phyloP scores from a whole-genome alignment of 2,888 invertebrate genomes.

The Saturnia pavonia region DNA sequence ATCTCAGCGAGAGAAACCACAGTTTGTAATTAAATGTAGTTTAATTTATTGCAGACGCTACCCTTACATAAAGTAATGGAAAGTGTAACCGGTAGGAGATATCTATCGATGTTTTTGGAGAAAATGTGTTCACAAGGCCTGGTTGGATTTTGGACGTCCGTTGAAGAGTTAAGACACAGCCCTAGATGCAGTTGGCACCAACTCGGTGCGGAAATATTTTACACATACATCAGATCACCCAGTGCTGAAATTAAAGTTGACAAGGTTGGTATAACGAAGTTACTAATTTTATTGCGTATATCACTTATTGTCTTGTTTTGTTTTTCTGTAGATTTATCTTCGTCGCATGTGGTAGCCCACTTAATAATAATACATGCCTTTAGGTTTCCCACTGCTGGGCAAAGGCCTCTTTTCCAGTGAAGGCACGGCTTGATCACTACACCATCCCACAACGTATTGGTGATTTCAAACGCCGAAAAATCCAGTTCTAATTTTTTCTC shows the following conservation, averaged over 20 bases:
- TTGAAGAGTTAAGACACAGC: conserved; percentile 91
- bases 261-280: conserved; percentile 70
- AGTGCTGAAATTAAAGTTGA: conserved; percentile 92
- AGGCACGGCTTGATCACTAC: too few relatives aligned
- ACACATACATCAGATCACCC: conserved; percentile 91
- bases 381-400: too few relatives aligned
- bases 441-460: too few relatives aligned
- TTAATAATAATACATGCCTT: too few relatives aligned
- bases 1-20: not conserved
- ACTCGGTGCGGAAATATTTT: conserved; percentile 94
- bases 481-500: too few relatives aligned
- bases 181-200: conserved; percentile 91
- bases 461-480: too few relatives aligned
- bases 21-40: not conserved
- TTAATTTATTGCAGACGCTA: conserved; percentile 80
- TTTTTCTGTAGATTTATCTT: too few relatives aligned
- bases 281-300: not conserved
- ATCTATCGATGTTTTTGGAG: conserved; percentile 90
- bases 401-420: too few relatives aligned
- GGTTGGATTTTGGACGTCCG: conserved; percentile 92
- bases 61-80: conserved; percentile 88
- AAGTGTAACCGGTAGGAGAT: conserved; percentile 89
- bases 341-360: too few relatives aligned
- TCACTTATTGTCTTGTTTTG: too few relatives aligned
- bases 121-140: conserved; percentile 92